These are phyloP conservation scores for Siderastrea radians DNA, from an alignment of 92 coral and sea anemone genomes.

Conservation along the genomic window DNA sequence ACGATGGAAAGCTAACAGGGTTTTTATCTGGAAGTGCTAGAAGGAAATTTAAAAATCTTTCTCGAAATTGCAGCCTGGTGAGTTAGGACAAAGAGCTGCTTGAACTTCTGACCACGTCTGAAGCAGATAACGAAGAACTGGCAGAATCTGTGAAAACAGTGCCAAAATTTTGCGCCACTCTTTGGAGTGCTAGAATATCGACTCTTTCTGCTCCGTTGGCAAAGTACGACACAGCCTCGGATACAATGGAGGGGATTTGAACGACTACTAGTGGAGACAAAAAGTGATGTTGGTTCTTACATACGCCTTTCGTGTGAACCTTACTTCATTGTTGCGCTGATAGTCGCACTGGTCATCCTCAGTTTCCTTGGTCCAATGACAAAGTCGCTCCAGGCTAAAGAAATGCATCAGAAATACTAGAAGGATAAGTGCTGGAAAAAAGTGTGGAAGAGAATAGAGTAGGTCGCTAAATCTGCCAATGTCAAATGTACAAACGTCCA, in stretches of 20 bases:
- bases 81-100: neutral
- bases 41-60: neutral
- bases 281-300: slow-evolving; percentile 26
- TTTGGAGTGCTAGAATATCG: slow-evolving; percentile 57
- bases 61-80: neutral
- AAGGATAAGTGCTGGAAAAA: too few relatives aligned
- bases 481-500: too few relatives aligned
- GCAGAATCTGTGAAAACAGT: neutral
- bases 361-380: slow-evolving; percentile 35
- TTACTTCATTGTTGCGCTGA: slow-evolving; percentile 35
- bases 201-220: slow-evolving; percentile 56
- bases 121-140: neutral
- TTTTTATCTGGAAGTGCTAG: neutral
- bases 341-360: slow-evolving; percentile 39
- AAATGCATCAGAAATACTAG: slow-evolving; percentile 22
- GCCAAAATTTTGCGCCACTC: slow-evolving; percentile 12
- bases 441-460: too few relatives aligned
- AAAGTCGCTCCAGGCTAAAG: neutral
- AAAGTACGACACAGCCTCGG: slow-evolving; percentile 37
- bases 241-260: slow-evolving; percentile 37
- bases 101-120: neutral
- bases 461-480: too few relatives aligned
- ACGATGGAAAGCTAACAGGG: too few relatives aligned
- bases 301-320: slow-evolving; percentile 42
- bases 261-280: slow-evolving; percentile 48